A percentile compares a stretch with the other conserved stretches of the same genome.
Conservation (phyloP, 2,797 vertebrate species). For the Paramormyrops hopkinsi region DNA sequence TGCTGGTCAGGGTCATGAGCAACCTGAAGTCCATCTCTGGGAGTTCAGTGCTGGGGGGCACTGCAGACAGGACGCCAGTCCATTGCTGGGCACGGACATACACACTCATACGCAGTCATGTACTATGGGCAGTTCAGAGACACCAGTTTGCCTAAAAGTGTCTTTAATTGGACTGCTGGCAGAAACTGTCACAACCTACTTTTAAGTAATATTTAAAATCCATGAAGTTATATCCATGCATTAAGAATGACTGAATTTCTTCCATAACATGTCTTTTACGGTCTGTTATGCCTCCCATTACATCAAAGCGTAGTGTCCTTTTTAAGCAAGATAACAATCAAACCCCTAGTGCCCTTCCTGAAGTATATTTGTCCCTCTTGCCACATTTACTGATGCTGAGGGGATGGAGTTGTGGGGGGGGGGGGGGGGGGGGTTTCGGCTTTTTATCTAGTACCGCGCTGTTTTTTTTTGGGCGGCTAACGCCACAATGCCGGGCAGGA, state of each 20-base stretch:
- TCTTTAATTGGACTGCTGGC: background rate
- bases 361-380: background rate
- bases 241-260: background rate
- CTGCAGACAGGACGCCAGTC: background rate
- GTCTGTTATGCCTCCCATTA: background rate
- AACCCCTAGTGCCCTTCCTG: background rate
- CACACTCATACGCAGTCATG: background rate
- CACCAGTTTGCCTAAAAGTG: background rate
- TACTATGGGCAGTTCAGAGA: background rate
- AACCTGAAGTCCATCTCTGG: background rate
- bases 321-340: background rate
- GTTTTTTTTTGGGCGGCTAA: background rate
- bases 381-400: background rate
- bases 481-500: background rate
- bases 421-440: background rate
- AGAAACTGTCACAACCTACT: background rate
- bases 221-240: background rate
- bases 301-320: background rate
- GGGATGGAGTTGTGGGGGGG: background rate
- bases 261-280: background rate
- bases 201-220: background rate
- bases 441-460: conserved; percentile 4
- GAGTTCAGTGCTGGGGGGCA: background rate
- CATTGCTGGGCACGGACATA: background rate
- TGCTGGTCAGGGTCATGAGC: background rate